Percentiles rank a stretch among this genome's conserved stretches.
These are phyloP conservation scores for Metacarcinus magister DNA, from an alignment of 2,888 invertebrate genomes.

Conservation along the genomic window DNA sequence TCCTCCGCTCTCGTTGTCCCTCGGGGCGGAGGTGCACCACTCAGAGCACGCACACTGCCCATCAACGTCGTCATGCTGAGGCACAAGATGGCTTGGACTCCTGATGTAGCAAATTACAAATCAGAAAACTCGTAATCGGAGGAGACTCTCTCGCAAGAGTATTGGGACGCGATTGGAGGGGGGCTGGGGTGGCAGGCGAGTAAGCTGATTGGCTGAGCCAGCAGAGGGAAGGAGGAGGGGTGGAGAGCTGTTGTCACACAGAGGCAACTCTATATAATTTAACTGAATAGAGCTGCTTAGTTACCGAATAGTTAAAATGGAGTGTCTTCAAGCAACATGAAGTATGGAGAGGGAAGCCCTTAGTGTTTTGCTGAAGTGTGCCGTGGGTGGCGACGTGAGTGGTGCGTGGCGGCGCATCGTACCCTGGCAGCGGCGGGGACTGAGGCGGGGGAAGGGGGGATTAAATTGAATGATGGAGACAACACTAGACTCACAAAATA, in stretches of 20 bases:
- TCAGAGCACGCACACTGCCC: not conserved
- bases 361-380: not conserved
- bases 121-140: not conserved
- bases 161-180: slow-evolving; percentile 65
- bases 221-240: slow-evolving; percentile 69
- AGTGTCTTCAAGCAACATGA: not conserved
- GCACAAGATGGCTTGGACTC: not conserved
- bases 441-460: slow-evolving; percentile 70
- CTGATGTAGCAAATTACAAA: not conserved
- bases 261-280: not conserved
- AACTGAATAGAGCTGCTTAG: slow-evolving; percentile 2
- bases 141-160: not conserved
- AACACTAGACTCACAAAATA: slow-evolving; percentile 80
- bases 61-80: not conserved
- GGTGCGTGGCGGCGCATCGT: slow-evolving; percentile 37
- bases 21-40: not conserved
- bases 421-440: slow-evolving; percentile 54
- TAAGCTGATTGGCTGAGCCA: slow-evolving; percentile 76
- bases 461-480: slow-evolving; percentile 81
- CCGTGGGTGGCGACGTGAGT: not conserved
- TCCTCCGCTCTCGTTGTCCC: not conserved
- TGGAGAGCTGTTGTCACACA: slow-evolving; percentile 53
- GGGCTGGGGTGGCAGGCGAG: slow-evolving; percentile 73
- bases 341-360: not conserved
- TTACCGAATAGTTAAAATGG: not conserved